These are phyloP conservation scores for Formicarius rufipectus DNA, from an alignment of 2,113 vertebrate genomes.

Conservation along the genomic window DNA sequence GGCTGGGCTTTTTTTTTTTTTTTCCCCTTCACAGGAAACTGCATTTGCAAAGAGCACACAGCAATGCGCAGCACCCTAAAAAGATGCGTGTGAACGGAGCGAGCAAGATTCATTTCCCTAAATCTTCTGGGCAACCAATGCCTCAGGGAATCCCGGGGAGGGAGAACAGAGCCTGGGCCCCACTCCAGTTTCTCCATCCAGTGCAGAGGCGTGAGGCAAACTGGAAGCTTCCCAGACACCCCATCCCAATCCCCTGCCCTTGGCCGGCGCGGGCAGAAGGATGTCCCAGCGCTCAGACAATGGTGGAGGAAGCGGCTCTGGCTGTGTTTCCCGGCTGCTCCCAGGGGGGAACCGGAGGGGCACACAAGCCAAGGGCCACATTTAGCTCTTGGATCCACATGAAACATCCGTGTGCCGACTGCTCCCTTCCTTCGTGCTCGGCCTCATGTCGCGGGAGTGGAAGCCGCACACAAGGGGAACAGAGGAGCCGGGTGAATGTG, in stretches of 20 bases:
- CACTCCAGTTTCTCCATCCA: neutral
- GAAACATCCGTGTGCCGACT: neutral
- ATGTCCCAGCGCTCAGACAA: neutral
- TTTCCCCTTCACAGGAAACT: constrained; percentile 51
- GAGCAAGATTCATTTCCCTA: constrained; percentile 8
- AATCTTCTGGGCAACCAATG: neutral
- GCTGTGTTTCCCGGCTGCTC: constrained; percentile 13
- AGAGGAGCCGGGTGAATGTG: neutral
- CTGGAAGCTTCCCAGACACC: neutral
- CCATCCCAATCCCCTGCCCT: neutral
- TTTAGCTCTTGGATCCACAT: constrained; percentile 58
- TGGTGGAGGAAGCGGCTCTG: constrained; percentile 2
- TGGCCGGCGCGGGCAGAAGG: neutral
- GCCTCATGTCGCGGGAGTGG: neutral
- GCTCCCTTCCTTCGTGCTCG: neutral
- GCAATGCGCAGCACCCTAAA: neutral
- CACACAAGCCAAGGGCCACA: constrained; percentile 5
- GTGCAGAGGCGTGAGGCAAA: neutral
- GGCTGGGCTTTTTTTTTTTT: constrained; percentile 58
- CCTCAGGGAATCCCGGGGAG: neutral
- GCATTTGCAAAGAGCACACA: constrained; percentile 45
- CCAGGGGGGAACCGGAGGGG: neutral
- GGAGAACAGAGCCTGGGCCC: neutral
- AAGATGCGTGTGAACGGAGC: neutral
- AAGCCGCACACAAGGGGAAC: neutral